These are phyloP conservation scores for Dicrostonyx torquatus DNA, from an alignment of 2,797 vertebrate species.

Conservation along the genomic window DNA sequence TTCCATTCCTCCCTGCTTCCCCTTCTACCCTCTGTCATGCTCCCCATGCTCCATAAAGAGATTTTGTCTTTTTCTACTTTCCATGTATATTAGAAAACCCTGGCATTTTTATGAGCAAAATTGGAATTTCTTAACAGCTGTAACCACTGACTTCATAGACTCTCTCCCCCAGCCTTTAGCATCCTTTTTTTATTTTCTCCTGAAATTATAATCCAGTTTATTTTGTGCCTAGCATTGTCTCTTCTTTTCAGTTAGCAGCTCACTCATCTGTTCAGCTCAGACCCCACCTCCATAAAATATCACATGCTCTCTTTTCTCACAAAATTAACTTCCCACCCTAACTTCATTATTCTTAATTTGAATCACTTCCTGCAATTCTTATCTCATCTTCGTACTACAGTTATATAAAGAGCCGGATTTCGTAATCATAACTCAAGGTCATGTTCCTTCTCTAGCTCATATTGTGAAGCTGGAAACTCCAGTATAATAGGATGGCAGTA, in stretches of 20 bases:
- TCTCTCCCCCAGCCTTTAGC: neutral
- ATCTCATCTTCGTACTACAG: neutral
- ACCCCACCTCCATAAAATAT: neutral
- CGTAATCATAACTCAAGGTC: neutral
- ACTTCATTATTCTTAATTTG: neutral
- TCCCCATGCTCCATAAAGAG: too few species aligned
- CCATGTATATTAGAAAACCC: too few species aligned
- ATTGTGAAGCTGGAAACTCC: neutral
- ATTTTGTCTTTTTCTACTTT: too few species aligned
- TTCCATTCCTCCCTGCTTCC: too few species aligned
- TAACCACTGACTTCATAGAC: too few species aligned
- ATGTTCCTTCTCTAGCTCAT: neutral
- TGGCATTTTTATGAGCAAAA: neutral
- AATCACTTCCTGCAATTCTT: neutral
- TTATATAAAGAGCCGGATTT: neutral
- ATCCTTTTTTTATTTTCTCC: rapidly evolving
- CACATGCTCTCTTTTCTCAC: neutral
- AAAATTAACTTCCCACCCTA: neutral
- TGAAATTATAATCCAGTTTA: neutral
- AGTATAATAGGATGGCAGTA: neutral
- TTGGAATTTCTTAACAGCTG: neutral
- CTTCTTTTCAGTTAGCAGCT: neutral
- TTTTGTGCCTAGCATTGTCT: neutral
- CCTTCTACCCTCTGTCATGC: too few species aligned
- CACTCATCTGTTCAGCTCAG: neutral